Evolutionary conservation across 2,113 vertebrate genomes (phyloP).

Genomic region (Mustelus asterias): DNA sequence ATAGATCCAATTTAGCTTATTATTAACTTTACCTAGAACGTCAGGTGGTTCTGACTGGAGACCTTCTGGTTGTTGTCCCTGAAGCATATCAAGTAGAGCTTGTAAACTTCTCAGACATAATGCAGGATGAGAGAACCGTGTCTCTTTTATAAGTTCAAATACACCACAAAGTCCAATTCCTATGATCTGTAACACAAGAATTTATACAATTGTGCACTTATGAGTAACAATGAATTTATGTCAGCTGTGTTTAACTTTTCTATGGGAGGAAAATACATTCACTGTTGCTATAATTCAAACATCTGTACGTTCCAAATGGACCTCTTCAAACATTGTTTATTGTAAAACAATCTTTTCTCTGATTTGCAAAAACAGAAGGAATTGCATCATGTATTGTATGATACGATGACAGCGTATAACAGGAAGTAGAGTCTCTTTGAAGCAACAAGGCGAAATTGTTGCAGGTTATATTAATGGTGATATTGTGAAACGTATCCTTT

Average conservation of each 20-base stretch:
- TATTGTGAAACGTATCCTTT: neutral
- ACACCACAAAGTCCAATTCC: conserved; percentile 96
- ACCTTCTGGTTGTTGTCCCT: conserved; percentile 94
- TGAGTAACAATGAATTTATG: neutral
- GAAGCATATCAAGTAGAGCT: conserved; percentile 90
- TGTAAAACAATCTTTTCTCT: neutral
- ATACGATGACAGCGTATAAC: neutral
- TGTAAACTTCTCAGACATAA: conserved; percentile 93
- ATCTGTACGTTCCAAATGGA: neutral
- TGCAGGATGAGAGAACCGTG: conserved; percentile 89
- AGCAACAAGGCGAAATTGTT: neutral
- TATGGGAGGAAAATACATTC: neutral
- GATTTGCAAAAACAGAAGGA: neutral
- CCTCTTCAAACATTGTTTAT: neutral
- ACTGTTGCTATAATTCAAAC: neutral
- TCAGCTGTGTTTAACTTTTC: neutral
- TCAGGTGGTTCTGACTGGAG: conserved; percentile 94
- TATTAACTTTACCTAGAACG: conserved; percentile 73
- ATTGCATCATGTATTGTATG: neutral
- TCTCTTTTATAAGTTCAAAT: conserved; percentile 97
- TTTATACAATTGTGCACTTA: conserved; percentile 35
- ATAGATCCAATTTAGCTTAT: neutral
- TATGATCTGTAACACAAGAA: conserved; percentile 72
- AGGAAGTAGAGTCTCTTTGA: neutral
- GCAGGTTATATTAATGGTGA: neutral